Evolutionary conservation across 2,113 vertebrate species (phyloP).

Genomic region (Cricetomys ansorgei): DNA sequence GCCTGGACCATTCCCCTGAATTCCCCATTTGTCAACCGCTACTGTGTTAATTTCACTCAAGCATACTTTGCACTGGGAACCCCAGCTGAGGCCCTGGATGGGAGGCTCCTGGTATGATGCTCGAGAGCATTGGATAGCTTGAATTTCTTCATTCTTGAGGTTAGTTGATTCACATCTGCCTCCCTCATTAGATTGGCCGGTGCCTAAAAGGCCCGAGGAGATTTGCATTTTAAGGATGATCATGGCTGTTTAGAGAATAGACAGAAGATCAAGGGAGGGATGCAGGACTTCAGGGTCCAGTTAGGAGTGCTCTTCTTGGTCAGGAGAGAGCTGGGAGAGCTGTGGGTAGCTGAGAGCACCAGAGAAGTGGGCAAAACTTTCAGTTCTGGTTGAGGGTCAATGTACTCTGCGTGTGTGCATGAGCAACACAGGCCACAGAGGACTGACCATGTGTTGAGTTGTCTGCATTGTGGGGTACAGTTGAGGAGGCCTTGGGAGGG

Average conservation of each 20-base stretch:
- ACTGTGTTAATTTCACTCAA: not conserved
- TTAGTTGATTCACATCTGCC: too few species aligned
- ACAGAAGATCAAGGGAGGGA: not conserved
- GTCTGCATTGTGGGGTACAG: too few species aligned
- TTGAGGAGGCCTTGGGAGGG: not conserved
- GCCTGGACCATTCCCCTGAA: not conserved
- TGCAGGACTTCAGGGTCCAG: not conserved
- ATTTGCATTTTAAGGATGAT: not conserved
- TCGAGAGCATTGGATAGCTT: not conserved
- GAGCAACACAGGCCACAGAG: too few species aligned
- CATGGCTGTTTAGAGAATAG: not conserved
- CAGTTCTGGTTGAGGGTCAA: not conserved
- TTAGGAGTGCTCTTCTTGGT: not conserved
- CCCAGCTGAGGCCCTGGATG: not conserved
- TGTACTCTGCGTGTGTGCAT: rapidly evolving
- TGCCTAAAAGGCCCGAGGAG: not conserved
- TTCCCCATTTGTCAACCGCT: rapidly evolving
- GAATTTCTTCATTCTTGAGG: not conserved
- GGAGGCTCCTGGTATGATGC: not conserved
- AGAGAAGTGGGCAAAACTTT: too few species aligned
- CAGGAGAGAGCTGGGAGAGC: not conserved
- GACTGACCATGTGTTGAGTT: not conserved
- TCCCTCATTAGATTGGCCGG: not conserved
- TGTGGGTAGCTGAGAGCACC: not conserved
- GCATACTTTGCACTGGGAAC: not conserved